Evolutionary conservation across 2,113 vertebrate species (phyloP).

Genomic region (Bagarius yarrelli): DNA sequence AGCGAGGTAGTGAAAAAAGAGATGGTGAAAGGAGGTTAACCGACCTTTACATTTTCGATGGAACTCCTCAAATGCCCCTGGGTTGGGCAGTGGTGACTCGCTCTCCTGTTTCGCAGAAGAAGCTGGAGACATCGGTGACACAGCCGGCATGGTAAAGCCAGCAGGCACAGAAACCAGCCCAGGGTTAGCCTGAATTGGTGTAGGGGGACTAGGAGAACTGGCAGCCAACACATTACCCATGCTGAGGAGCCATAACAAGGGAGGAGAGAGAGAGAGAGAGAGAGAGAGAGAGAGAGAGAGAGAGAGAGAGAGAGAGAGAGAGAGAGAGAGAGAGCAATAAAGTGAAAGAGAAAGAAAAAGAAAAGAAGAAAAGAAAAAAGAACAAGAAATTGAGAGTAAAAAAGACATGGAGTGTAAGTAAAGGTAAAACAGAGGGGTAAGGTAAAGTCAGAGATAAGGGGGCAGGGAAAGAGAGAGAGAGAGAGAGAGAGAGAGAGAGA

Average conservation of each 20-base stretch:
- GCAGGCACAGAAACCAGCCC: conserved; percentile 68
- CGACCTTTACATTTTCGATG: conserved; percentile 88
- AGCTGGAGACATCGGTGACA: conserved; percentile 59
- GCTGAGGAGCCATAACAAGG: conserved; percentile 42
- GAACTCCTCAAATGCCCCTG: conserved; percentile 84
- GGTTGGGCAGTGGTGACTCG: conserved; percentile 73
- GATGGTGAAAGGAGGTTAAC: not conserved
- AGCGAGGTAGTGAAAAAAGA: no score
- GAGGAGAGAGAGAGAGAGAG: not conserved
- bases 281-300: not conserved
- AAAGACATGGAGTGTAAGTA: no score
- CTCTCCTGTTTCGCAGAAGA: conserved; percentile 52
- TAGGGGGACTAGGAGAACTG: conserved; percentile 69
- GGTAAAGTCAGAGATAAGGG: no score
- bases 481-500: not conserved
- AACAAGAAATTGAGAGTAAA: no score
- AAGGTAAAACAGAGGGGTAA: no score
- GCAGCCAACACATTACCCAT: conserved; percentile 81
- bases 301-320: not conserved
- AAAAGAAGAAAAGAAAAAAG: no score
- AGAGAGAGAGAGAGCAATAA: not conserved
- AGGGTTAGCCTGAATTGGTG: conserved; percentile 43
- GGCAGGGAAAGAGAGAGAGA: not conserved
- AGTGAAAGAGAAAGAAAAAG: not conserved
- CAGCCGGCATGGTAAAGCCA: conserved; percentile 73